Evolutionary conservation across 2,113 vertebrate species (phyloP).

Genomic region (Agelaius phoeniceus): DNA sequence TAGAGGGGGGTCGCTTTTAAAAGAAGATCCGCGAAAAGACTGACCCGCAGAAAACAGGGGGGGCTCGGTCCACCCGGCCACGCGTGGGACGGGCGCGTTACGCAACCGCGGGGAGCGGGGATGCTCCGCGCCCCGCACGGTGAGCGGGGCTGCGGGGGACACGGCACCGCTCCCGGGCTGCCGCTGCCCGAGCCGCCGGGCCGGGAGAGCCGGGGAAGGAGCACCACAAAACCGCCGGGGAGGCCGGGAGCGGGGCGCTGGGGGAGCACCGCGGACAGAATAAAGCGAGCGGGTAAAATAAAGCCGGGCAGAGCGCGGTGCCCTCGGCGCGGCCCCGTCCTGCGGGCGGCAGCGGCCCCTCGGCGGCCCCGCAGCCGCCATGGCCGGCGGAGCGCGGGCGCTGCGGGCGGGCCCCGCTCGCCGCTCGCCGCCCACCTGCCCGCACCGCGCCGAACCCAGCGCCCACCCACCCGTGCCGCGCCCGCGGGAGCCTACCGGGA

Average conservation of each 20-base stretch:
- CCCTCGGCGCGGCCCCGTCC: not conserved
- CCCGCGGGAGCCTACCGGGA: too few relatives aligned
- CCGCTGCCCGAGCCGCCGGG: not conserved
- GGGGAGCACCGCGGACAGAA: not conserved
- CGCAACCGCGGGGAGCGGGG: not conserved
- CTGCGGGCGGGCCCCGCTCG: not conserved
- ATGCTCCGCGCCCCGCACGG: not conserved
- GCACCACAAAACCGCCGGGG: not conserved
- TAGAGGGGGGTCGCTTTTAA: not conserved
- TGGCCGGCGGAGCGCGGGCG: not conserved
- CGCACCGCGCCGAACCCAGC: too few relatives aligned
- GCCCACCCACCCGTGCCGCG: too few relatives aligned
- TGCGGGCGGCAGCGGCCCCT: not conserved
- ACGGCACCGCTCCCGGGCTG: not conserved
- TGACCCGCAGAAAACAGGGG: not conserved
- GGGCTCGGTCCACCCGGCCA: not conserved
- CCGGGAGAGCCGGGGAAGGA: not conserved
- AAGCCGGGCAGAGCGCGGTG: not conserved
- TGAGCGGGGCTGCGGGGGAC: not conserved
- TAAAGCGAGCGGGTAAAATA: not conserved
- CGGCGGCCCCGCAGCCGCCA: conserved; percentile 17
- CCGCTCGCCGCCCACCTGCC: not conserved
- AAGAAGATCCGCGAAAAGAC: not conserved
- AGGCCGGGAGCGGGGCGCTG: not conserved
- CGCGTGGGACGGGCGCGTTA: not conserved